phyloP scores from a whole-genome alignment of 2,888 invertebrate species.

The Plagiodera versicolora region DNA sequence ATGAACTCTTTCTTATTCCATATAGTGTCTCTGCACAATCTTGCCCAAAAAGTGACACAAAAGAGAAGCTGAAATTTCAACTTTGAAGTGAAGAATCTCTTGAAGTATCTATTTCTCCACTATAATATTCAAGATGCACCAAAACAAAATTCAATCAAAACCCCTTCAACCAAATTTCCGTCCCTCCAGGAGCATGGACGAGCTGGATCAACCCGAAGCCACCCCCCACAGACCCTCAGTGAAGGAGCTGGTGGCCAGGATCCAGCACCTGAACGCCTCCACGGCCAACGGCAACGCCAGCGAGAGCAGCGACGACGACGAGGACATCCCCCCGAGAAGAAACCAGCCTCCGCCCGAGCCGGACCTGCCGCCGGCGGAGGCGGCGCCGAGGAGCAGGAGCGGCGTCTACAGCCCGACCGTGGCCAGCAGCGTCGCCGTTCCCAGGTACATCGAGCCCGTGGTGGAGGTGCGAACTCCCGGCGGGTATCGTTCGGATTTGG shows the following conservation, averaged over 20 bases:
- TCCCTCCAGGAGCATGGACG: conserved; percentile 51
- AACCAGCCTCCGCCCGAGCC: conserved; percentile 4
- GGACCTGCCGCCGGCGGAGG: conserved; percentile 34
- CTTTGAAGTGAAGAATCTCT: no score
- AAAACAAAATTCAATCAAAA: no score
- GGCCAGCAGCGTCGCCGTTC: conserved; percentile 43
- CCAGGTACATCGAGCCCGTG: conserved; percentile 48
- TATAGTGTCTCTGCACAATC: no score
- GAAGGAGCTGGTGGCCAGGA: conserved; percentile 65
- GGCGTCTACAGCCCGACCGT: conserved; percentile 58
- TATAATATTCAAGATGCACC: no score
- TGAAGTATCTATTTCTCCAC: no score
- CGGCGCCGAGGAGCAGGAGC: conserved; percentile 52
- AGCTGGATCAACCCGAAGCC: conserved; percentile 48
- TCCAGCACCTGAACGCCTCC: conserved; percentile 55
- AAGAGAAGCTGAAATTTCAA: no score
- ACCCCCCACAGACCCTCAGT: conserved; percentile 61
- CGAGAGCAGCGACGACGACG: conserved; percentile 54
- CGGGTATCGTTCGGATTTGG: conserved; percentile 35
- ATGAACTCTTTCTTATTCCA: no score
- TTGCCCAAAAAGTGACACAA: no score
- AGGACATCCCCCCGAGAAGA: conserved; percentile 44
- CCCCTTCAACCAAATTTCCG: not conserved
- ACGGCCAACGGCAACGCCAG: conserved; percentile 48
- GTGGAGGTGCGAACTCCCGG: conserved; percentile 41